Conservation (phyloP, 2,797 vertebrate genomes). For the Cossypha polioptera region DNA sequence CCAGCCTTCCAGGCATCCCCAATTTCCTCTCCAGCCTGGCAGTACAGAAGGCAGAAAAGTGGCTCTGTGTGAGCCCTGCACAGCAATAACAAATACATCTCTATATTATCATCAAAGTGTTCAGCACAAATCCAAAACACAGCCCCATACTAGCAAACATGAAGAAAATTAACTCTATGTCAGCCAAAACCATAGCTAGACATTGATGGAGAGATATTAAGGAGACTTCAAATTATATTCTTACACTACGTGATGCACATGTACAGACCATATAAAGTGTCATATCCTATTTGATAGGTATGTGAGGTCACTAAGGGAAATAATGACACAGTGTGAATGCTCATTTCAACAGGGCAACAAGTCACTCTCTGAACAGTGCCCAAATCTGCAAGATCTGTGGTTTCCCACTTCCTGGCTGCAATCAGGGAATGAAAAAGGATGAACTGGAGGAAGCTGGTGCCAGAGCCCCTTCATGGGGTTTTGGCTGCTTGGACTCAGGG, state of each 20-base stretch:
- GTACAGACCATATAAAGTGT: not conserved
- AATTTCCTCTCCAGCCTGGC: not conserved
- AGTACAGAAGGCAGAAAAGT: not conserved
- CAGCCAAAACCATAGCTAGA: not conserved
- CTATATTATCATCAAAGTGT: not conserved
- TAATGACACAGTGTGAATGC: not conserved
- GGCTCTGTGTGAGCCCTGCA: not conserved
- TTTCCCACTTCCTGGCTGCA: not conserved
- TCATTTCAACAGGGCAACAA: not conserved
- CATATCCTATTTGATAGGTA: not conserved
- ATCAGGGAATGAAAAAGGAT: not conserved
- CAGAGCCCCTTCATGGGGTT: not conserved
- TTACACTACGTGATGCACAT: not conserved
- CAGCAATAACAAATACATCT: not conserved
- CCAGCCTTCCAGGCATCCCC: not conserved
- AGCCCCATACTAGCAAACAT: not conserved
- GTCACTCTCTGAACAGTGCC: not conserved
- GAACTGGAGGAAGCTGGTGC: not conserved
- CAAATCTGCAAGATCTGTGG: not conserved
- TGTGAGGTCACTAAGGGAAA: not conserved
- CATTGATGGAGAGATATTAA: not conserved
- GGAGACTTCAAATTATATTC: not conserved
- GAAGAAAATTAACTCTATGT: not conserved
- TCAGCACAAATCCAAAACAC: not conserved
- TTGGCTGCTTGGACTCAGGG: not conserved